These are phyloP conservation scores for Struthio camelus DNA, from an alignment of 2,113 vertebrate species.

Conservation along the genomic window DNA sequence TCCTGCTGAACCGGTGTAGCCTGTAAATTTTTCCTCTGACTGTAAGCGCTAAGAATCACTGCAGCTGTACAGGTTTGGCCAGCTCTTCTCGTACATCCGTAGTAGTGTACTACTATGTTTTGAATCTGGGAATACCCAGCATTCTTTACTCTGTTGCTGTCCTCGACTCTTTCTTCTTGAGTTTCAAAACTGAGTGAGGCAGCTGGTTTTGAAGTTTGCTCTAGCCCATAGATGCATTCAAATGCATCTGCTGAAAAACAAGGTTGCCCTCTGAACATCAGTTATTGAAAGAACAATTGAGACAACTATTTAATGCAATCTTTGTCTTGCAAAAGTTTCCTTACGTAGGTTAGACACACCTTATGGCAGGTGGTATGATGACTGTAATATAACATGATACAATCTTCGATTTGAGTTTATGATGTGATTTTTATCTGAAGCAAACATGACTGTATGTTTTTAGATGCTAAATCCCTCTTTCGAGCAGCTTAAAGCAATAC, in stretches of 20 bases:
- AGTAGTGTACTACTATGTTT: neutral
- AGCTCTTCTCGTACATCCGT: neutral
- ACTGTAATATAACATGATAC: neutral
- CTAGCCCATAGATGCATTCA: neutral
- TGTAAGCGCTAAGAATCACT: neutral
- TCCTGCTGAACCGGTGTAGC: slow-evolving; percentile 2
- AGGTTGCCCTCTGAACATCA: neutral
- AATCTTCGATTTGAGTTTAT: neutral
- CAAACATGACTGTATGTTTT: neutral
- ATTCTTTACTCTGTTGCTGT: neutral
- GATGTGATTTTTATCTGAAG: neutral
- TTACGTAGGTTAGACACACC: neutral
- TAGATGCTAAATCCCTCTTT: neutral
- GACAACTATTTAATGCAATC: neutral
- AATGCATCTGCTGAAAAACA: neutral
- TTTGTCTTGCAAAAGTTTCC: slow-evolving; percentile 27
- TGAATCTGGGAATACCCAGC: neutral
- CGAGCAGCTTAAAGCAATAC: neutral
- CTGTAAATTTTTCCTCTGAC: neutral
- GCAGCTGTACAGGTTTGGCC: slow-evolving; percentile 37
- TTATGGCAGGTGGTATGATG: neutral
- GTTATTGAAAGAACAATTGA: neutral
- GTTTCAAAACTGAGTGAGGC: neutral
- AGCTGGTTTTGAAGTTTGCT: neutral
- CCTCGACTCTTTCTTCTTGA: neutral